phyloP scores from a whole-genome alignment of 2,113 vertebrate genomes.

The Semnopithecus entellus region DNA sequence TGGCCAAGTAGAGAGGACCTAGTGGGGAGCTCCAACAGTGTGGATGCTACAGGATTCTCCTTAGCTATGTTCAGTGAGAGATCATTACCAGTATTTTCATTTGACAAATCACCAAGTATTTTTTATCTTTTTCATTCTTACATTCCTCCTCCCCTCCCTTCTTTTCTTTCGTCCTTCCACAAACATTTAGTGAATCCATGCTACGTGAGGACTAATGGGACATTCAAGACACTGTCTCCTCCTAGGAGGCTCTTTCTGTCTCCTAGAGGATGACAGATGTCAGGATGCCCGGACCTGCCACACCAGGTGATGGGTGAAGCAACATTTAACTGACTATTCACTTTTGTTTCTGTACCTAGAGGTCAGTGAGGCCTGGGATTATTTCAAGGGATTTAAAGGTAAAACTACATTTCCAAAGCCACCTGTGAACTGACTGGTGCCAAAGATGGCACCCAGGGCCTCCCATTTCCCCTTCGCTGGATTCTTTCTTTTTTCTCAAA shows the following conservation, averaged over 20 bases:
- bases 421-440: neutral
- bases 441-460: neutral
- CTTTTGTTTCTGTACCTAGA: neutral
- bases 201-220: neutral
- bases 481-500: neutral
- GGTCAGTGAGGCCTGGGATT: neutral
- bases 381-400: neutral
- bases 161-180: neutral
- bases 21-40: rapidly evolving
- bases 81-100: neutral
- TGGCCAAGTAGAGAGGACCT: too few species aligned
- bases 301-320: neutral
- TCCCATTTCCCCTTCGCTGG: neutral
- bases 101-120: neutral
- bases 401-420: neutral
- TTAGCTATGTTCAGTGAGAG: neutral
- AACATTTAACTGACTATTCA: neutral
- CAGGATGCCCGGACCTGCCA: neutral
- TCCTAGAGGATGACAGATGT: too few species aligned
- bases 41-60: rapidly evolving
- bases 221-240: neutral
- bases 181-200: neutral
- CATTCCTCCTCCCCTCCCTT: too few species aligned
- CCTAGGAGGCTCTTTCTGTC: neutral
- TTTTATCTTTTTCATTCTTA: neutral